Percentiles rank a stretch among this genome's conserved stretches.
Evolutionary conservation across 2,113 vertebrate species (phyloP).

Genomic region (Campylorhamphus procurvoides): DNA sequence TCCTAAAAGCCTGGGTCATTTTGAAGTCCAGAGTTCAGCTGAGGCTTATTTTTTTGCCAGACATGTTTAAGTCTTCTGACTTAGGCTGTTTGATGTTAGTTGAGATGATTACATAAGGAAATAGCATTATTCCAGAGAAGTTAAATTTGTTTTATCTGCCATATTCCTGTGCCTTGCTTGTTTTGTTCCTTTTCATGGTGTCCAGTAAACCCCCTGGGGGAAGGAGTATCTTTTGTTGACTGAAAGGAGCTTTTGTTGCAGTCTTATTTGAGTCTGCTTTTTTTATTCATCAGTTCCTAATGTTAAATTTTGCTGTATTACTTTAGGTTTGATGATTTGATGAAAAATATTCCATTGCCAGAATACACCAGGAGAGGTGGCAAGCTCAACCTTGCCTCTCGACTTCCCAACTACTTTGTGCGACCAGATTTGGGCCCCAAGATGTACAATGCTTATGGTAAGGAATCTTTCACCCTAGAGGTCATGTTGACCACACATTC

Average conservation of each 20-base stretch:
- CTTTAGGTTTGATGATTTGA: conserved; percentile 81
- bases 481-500: rapidly evolving
- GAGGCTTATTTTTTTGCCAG: not conserved
- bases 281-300: not conserved
- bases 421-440: conserved; percentile 82
- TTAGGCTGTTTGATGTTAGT: not conserved
- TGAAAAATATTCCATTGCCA: conserved; percentile 82
- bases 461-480: not conserved
- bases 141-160: not conserved
- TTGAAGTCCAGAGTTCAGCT: not conserved
- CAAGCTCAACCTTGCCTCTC: conserved; percentile 80
- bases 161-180: not conserved
- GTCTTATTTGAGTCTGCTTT: not conserved
- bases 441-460: conserved; percentile 85
- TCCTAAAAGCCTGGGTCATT: not conserved
- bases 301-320: not conserved
- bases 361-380: conserved; percentile 82
- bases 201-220: not conserved
- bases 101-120: not conserved
- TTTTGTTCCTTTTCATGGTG: not conserved
- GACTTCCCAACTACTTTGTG: conserved; percentile 82
- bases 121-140: not conserved
- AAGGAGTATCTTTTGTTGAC: not conserved
- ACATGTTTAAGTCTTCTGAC: not conserved
- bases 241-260: not conserved